Base-by-base conservation (phyloP, 2,113 vertebrate genomes). In the Austrofundulus limnaeus region DNA sequence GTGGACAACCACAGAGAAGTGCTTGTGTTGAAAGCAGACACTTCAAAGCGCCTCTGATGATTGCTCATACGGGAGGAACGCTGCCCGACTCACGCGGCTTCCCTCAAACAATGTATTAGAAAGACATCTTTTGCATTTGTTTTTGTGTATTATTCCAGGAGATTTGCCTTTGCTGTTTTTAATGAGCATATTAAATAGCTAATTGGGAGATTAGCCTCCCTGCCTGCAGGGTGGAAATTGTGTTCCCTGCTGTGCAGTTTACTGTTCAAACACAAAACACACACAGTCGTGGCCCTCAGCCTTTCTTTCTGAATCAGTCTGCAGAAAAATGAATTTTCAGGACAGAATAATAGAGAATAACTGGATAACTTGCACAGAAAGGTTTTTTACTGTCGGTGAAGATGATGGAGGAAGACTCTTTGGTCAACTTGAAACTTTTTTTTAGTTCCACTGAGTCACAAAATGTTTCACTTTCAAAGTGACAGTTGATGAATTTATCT, bases 151-250 rank as follows among this genome's bases (percentile, higher is more conserved):
- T 72, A 68, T 84, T 88, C 75, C 64, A 64, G 81, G 58, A 72
- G 64, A 60, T 84, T 85, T 80, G 78, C 66, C 57, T 81, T 79
- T 76, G 75, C 70, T 58, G 60, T 66, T 82, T 78, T 80, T 83
- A 84, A 88, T 81, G 82, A 80, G 70, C 80, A 86, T 76, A 58
- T 78, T 85, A 85, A 78, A 80, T 60, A 67, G 70, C 70, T 85
- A 86, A 86, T 85, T 88, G 82, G 84, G 58, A 86, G 82, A 86
- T 88, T 83, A 83, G 71, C 66, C 73, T 83, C 23, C 48, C 55
- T 58, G 80, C 72, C 75, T 80, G 80, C 61, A 53, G 84, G 80
- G 82, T 70, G 75, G 64, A 75, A 77, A 72, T 59, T 23, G 72
- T 19, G 63, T 81, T 64, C 68, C 83, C 79, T 13, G 77, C 83